phyloP scores from a whole-genome alignment of 2,113 vertebrate species.

The Phylloscopus trochilus region DNA sequence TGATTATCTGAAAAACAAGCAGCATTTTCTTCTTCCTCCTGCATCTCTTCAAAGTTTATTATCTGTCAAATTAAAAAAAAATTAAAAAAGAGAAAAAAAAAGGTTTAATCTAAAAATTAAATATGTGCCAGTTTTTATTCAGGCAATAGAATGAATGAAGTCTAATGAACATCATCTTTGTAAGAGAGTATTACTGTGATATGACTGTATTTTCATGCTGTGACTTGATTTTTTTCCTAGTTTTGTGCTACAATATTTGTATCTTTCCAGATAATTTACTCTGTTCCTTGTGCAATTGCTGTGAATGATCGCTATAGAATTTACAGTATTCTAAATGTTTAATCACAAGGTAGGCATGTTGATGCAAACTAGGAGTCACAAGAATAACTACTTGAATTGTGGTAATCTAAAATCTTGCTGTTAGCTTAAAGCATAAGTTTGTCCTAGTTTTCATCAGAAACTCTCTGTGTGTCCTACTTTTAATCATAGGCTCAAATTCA shows the following conservation, averaged over 20 bases:
- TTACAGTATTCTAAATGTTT: neutral
- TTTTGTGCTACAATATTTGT: neutral
- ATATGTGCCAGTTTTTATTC: neutral
- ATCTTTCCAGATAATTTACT: neutral
- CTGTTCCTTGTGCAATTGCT: neutral
- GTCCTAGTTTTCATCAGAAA: neutral
- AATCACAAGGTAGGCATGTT: neutral
- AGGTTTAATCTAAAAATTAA: neutral
- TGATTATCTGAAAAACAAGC: neutral
- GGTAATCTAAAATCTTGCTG: neutral
- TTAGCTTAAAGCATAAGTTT: neutral
- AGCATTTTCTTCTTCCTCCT: neutral
- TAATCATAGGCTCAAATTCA: neutral
- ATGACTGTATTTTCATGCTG: neutral
- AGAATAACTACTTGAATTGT: neutral
- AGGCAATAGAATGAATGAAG: neutral
- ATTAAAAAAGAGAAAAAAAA: too few species aligned
- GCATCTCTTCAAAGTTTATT: neutral
- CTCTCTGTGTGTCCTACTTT: neutral
- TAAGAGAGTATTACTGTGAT: neutral
- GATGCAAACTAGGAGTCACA: neutral
- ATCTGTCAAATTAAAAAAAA: neutral
- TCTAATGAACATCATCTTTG: neutral
- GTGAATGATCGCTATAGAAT: neutral
- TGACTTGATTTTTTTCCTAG: neutral